Conservation (phyloP, 2,888 invertebrate genomes). For the Drosophila putrida region DNA sequence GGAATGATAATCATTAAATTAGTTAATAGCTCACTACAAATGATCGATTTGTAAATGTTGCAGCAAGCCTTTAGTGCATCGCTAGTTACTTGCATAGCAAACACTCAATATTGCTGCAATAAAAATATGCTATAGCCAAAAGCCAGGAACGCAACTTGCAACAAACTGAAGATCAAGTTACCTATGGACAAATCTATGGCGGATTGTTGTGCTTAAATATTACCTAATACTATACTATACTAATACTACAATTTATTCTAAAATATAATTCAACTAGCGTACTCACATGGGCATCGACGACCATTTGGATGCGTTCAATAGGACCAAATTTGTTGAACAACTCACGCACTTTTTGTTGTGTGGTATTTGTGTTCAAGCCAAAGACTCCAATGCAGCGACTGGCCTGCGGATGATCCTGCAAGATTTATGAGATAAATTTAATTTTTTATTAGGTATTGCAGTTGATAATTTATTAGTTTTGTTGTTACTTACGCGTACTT, state of each 20-base stretch:
- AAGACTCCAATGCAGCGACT: constrained; percentile 97
- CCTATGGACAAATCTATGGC: constrained; percentile 23
- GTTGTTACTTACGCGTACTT: constrained; percentile 60
- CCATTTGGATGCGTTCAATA: constrained; percentile 96
- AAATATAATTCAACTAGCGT: too few relatives aligned
- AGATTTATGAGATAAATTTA: too few relatives aligned
- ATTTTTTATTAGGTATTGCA: neutral
- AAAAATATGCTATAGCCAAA: constrained; percentile 57
- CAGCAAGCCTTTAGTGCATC: constrained; percentile 83
- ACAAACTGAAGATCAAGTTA: constrained; percentile 12
- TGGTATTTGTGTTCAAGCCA: constrained; percentile 96
- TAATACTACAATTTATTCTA: too few relatives aligned
- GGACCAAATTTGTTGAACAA: constrained; percentile 97
- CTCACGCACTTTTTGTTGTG: constrained; percentile 95
- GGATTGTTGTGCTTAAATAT: neutral
- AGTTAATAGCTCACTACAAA: too few relatives aligned
- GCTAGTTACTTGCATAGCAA: constrained; percentile 47
- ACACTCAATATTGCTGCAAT: constrained; percentile 64
- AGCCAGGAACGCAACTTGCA: neutral
- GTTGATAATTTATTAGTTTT: neutral
- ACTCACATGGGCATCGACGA: constrained; percentile 94
- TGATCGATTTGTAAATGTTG: constrained; percentile 50
- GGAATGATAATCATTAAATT: constrained; percentile 65
- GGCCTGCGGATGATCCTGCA: constrained; percentile 89
- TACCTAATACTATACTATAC: too few relatives aligned